Base-by-base conservation (phyloP, 2,888 invertebrate genomes). In the Aporophyla nigra region DNA sequence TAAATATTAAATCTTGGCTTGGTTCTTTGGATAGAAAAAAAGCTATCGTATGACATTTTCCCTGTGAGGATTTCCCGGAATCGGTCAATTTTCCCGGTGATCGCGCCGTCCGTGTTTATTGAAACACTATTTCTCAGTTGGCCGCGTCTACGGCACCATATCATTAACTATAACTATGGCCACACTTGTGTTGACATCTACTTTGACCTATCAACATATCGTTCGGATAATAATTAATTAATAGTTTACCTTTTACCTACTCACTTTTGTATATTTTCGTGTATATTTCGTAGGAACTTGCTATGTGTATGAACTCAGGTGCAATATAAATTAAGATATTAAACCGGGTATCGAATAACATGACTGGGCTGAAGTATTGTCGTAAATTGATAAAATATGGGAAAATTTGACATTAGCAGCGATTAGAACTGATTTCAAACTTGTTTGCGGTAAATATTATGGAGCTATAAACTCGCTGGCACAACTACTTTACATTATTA, bases 1-100 rank as follows among this genome's bases (percentile, higher is more conserved):
- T 96, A 96, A 96, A 96, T 96, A 96, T 96, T 96, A 96, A 96
- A 96, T 95, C 94, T 95, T 93, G 93, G 93, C 93, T 93, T 91
- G 93, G 94, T 93, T 93, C 92, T 91, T 91, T 91, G 92, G 91
- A 94, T 93, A 94, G 94, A 94, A 95, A 94, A 95, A 93, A 93
- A 93, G 94, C 94, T 95, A 94, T 95, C 93, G 90, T 91, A 92
- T 95, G 94, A 93, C 96, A 94, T 95, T 95, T 82, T 94, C 92
- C 94, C 93, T 92, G 91, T 87, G 93, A 93, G 94, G 94, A 95
- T 96, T 95, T 93, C 92, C 93, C 92, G 93, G 94, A 96, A 96
- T 95, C 95, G 96, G 96, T 95, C 95, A 95, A 96, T 96, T 96
- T 96, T 96, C 96, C 93, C 91, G 94, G 91, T 95, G 95, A 96